phyloP scores from a whole-genome alignment of 2,888 invertebrate species.

The Sthenelais limicola region DNA sequence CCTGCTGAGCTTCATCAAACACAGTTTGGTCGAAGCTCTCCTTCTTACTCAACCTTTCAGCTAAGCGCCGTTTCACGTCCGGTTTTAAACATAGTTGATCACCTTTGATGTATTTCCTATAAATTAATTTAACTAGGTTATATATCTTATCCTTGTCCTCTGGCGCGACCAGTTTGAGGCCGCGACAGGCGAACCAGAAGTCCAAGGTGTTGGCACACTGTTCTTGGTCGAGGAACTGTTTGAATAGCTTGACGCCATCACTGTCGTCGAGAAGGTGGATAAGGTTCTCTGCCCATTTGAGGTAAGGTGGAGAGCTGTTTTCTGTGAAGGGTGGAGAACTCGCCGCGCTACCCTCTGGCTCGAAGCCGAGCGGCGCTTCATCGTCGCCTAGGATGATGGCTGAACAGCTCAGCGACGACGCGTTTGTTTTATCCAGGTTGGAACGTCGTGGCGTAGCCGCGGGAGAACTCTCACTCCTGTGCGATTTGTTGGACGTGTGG shows the following conservation, averaged over 20 bases:
- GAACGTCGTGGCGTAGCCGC: slow-evolving; percentile 68
- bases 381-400: slow-evolving; percentile 50
- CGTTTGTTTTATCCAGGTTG: slow-evolving; percentile 59
- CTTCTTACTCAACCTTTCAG: slow-evolving; percentile 60
- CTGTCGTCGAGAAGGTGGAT: slow-evolving; percentile 88
- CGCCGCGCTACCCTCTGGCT: slow-evolving; percentile 76
- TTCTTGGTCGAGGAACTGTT: slow-evolving; percentile 73
- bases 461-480: slow-evolving; percentile 62
- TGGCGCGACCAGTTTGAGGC: slow-evolving; percentile 74
- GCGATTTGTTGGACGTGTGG: slow-evolving; percentile 51
- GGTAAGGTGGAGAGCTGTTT: slow-evolving; percentile 79
- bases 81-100: slow-evolving; percentile 79
- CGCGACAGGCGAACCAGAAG: slow-evolving; percentile 87
- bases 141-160: slow-evolving; percentile 74
- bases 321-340: slow-evolving; percentile 72
- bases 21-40: slow-evolving; percentile 81
- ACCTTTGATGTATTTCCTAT: slow-evolving; percentile 77
- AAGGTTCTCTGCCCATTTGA: slow-evolving; percentile 91
- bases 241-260: slow-evolving; percentile 91
- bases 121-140: slow-evolving; percentile 83
- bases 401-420: slow-evolving; percentile 48
- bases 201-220: slow-evolving; percentile 64
- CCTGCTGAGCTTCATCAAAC: slow-evolving; percentile 87
- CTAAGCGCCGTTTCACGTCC: slow-evolving; percentile 83
- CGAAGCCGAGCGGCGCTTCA: slow-evolving; percentile 75